phyloP scores from a whole-genome alignment of 2,113 vertebrate genomes.

The Misgurnus anguillicaudatus region DNA sequence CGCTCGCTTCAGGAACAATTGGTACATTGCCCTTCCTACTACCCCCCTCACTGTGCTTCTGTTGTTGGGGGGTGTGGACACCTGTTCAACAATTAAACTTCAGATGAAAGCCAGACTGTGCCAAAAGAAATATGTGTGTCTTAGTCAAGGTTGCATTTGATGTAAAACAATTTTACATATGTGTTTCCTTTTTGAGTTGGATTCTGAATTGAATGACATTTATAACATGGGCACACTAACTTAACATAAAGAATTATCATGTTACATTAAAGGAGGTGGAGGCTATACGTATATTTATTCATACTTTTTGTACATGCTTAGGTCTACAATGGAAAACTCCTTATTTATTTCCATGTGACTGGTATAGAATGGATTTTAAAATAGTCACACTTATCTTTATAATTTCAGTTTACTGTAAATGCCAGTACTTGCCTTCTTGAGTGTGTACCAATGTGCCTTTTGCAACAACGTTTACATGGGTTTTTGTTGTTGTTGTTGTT shows the following conservation, averaged over 20 bases:
- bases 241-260: too few species aligned
- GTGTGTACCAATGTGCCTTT: neutral
- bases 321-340: neutral
- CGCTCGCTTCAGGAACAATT: constrained; percentile 39
- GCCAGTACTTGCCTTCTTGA: neutral
- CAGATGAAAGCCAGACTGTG: constrained; percentile 44
- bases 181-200: neutral
- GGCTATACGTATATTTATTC: too few species aligned
- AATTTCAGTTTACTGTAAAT: constrained; percentile 12
- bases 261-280: too few species aligned
- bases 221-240: too few species aligned
- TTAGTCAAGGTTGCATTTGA: constrained; percentile 44
- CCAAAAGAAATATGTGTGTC: constrained; percentile 55
- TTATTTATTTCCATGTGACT: neutral
- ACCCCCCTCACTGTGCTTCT: constrained; percentile 24
- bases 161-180: constrained; percentile 3
- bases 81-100: constrained; percentile 53
- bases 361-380: neutral
- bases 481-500: neutral
- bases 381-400: neutral
- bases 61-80: constrained; percentile 36
- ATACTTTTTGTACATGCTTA: neutral
- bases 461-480: neutral
- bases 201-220: neutral
- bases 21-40: constrained; percentile 8